These are phyloP conservation scores for Strigops habroptila DNA, from an alignment of 2,113 vertebrate genomes.

Conservation along the genomic window DNA sequence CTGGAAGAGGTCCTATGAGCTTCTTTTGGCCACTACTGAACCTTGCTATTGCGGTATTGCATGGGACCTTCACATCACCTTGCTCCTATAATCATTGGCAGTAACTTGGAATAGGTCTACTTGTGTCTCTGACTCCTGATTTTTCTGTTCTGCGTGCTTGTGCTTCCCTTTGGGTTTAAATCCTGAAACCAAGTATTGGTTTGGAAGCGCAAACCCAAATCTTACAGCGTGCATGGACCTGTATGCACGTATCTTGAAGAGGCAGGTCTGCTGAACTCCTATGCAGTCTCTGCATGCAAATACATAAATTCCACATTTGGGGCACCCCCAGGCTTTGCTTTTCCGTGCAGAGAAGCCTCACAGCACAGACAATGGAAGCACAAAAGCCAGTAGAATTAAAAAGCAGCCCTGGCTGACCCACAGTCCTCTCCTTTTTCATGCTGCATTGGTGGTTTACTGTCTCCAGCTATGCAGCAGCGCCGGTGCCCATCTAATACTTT, in stretches of 20 bases:
- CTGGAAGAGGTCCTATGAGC: neutral
- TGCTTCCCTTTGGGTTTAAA: neutral
- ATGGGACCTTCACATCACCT: neutral
- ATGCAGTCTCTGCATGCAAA: neutral
- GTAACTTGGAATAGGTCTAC: neutral
- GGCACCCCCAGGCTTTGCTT: neutral
- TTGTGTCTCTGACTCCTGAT: neutral
- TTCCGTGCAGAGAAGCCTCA: neutral
- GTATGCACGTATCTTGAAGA: neutral
- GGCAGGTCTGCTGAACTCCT: neutral
- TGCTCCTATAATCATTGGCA: neutral
- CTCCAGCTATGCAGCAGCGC: neutral
- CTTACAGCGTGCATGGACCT: neutral
- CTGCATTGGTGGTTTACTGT: neutral
- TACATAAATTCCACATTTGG: neutral
- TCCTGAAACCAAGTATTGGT: neutral
- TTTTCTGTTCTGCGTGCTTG: neutral
- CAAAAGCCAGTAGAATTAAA: neutral
- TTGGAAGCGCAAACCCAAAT: neutral
- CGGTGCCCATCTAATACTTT: neutral
- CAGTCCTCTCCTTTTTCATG: neutral
- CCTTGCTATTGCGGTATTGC: neutral
- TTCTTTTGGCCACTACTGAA: neutral
- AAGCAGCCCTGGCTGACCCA: neutral
- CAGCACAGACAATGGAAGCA: neutral